Base-by-base conservation (phyloP, 2,113 vertebrate species). In the Addax nasomaculatus region DNA sequence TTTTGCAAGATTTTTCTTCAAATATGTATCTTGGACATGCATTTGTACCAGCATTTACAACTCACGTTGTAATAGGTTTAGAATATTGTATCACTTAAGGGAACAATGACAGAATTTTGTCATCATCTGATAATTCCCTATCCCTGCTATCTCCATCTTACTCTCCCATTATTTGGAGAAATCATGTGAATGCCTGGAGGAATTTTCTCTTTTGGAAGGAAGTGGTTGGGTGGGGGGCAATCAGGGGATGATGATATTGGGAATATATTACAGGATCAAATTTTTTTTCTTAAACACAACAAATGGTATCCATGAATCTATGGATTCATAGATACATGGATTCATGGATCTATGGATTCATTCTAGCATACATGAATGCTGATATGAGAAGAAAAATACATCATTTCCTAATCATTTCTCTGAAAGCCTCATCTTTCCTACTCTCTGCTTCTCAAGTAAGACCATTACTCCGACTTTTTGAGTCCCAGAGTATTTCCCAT, bases 171-270 rank as follows among this genome's bases (percentile, higher is more conserved):
- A 64, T 89, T 33, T 80, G 43, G 43, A 30, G 80, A 70, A 89
- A 73, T 85, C 25, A 36, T 64, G 27, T 76, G 39, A 83, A 90
- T 14, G 51, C 12, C 10, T 23, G 6, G 30, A 79, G 15, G 8
- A 2, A 85, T 70, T 33, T 36, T 55, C 30, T n/a, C 83, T 29
- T 57, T 13, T 16, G 2, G 17, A 7, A 25, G 36, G 19, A 19
- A 3, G 9, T 14, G 17, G 12, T 9, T 16, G 10, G 19, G 8
- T 1, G 0, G 25, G 4, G 17, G 2, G 43, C 8, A 30, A 21
- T 36, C 25, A 85, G 13, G 43, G 19, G 4, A 8, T 58, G 39
- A 64, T 13, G 7, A 9, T 55, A 15, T 57, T 13, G 51, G 9
- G 3, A 85, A 29, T 17, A 58, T 39, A 53, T 36, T 0, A 5